Base-by-base conservation (phyloP, 1,140 invertebrate genomes). In the Drosophila watanabei region DNA sequence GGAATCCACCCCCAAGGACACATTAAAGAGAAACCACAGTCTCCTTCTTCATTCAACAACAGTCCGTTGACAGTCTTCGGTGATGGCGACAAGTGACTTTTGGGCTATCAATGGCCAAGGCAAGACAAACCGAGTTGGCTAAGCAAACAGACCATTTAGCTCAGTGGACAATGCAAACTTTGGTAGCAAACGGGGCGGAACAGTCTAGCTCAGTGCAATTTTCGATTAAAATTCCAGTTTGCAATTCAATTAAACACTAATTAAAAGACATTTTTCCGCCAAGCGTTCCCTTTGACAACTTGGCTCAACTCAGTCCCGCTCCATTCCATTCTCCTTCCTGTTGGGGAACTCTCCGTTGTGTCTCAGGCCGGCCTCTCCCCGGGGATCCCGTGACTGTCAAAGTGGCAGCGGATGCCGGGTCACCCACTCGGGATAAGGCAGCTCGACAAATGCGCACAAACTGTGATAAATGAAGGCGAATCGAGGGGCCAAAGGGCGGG, bases 191-290 rank as follows among this genome's bases (percentile, higher is more conserved):
- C 76, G 57, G 68, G 58, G 63, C 81, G 78, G 81, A 89, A 88
- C 79, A 85, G 81, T 66, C 66, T 70, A 82, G 80, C 69, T n/a
- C 35, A 7, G 69, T 78, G 81, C 81, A 81, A 88, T 89, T 88
- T 88, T 88, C 85, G 86, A 88, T 88, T 88, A 89, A 88, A 88
- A 88, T 88, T 88, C 85, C 86, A 88, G 85, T 79, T 89, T 73
- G 85, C 85, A 79, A 85, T 89, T 89, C 86, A 88, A 88, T 88
- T 88, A 88, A 88, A 88, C 78, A 79, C 85, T 88, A 88, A 88
- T 88, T 88, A 88, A 88, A 88, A 66, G 86, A 89, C 86, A 89
- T 89, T 88, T 81, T 85, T 85, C 78, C 70, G 60, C 62, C 63
- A 18, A 75, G 58, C 62, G 59, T 76, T 72, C 65, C 45, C 72